These are phyloP conservation scores for Siniperca obscura DNA, from an alignment of 2,797 vertebrate genomes.

Conservation along the genomic window DNA sequence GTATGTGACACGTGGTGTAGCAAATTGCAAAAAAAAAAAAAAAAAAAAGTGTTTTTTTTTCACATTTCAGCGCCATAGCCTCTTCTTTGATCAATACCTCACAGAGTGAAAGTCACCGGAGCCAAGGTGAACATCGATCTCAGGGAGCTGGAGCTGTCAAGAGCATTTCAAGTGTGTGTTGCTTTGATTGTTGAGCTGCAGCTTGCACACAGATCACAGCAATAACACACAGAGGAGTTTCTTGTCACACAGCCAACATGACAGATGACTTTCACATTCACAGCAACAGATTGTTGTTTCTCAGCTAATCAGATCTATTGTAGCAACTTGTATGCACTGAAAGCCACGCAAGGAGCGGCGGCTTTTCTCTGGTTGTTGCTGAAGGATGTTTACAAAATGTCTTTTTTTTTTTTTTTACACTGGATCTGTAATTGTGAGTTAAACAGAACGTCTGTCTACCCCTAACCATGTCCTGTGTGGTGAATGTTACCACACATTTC, in stretches of 20 bases:
- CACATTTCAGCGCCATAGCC: slow-evolving; percentile 33
- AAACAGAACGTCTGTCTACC: slow-evolving; percentile 32
- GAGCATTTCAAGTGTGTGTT: slow-evolving; percentile 67
- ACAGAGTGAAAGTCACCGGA: slow-evolving; percentile 63
- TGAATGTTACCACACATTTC: slow-evolving; percentile 36
- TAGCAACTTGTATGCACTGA: neutral
- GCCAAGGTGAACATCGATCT: slow-evolving; percentile 80
- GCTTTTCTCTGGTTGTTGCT: slow-evolving; percentile 25
- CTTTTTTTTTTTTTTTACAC: slow-evolving; percentile 47
- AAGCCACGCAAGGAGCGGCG: slow-evolving; percentile 19
- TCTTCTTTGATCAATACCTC: slow-evolving; percentile 63
- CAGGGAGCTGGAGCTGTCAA: slow-evolving; percentile 51
- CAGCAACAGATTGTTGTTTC: slow-evolving; percentile 10
- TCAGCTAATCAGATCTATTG: slow-evolving; percentile 24
- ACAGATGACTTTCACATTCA: slow-evolving; percentile 32
- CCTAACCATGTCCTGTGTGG: slow-evolving; percentile 55
- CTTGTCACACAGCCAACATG: slow-evolving; percentile 40
- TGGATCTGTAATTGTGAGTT: slow-evolving; percentile 57
- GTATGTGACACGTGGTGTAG: neutral
- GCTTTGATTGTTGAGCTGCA: slow-evolving; percentile 58
- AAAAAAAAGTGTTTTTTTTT: slow-evolving; percentile 27
- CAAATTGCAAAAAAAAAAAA: slow-evolving; percentile 9
- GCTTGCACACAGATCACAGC: slow-evolving; percentile 37
- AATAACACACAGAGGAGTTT: slow-evolving; percentile 40
- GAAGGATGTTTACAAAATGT: slow-evolving; percentile 59